These are phyloP conservation scores for Agrypnus murinus DNA, from an alignment of 2,888 invertebrate species.

Conservation along the genomic window DNA sequence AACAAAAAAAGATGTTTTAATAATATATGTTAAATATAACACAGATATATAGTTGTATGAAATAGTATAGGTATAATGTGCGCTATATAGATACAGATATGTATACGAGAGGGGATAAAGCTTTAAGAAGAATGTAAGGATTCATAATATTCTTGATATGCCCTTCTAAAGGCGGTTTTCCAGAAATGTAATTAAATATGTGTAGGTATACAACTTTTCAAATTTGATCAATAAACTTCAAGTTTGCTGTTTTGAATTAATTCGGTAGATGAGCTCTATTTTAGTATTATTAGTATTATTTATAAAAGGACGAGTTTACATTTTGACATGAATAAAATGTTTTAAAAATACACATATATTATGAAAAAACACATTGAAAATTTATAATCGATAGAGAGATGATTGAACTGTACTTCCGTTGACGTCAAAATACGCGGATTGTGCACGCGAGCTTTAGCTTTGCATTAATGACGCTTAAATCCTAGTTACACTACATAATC, in stretches of 20 bases:
- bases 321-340: conserved; percentile 66
- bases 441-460: conserved; percentile 52
- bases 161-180: conserved; percentile 19
- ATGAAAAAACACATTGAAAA: conserved; percentile 59
- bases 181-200: conserved; percentile 29
- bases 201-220: no score
- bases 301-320: conserved; percentile 61
- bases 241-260: conserved; percentile 21
- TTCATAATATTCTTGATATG: conserved; percentile 29
- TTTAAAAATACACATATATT: conserved; percentile 60
- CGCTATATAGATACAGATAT: conserved; percentile 54
- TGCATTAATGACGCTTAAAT: conserved; percentile 43
- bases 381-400: conserved; percentile 31
- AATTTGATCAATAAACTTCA: no score
- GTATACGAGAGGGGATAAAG: conserved; percentile 49
- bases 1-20: not conserved
- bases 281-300: no score
- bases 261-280: conserved; percentile 58
- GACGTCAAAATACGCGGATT: conserved; percentile 51
- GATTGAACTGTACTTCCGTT: conserved; percentile 40
- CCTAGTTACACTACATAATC: conserved; percentile 40
- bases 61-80: conserved; percentile 38
- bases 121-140: conserved; percentile 33
- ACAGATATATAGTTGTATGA: conserved; percentile 21
- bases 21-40: conserved; percentile 26